Conservation (phyloP, 2,888 invertebrate species). For the Ophion costatus region DNA sequence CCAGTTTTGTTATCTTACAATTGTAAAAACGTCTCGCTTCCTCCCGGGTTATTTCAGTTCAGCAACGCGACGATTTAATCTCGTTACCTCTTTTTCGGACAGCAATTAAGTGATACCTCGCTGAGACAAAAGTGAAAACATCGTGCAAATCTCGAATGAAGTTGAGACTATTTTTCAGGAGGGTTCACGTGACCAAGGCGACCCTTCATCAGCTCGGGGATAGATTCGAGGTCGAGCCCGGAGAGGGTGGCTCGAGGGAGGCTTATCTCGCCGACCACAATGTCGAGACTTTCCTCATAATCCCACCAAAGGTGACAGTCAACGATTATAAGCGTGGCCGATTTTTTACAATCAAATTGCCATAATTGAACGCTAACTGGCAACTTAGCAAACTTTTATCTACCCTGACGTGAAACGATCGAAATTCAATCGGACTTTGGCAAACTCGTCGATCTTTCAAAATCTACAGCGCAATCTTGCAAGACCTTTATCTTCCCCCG, state of each 20-base stretch:
- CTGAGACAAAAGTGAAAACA: too few relatives aligned
- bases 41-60: too few relatives aligned
- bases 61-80: too few relatives aligned
- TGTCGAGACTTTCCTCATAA: constrained; percentile 93
- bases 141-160: too few relatives aligned
- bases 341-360: neutral
- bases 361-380: neutral
- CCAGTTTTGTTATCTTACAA: neutral
- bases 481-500: constrained; percentile 13
- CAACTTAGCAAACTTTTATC: too few relatives aligned
- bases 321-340: constrained; percentile 3
- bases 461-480: neutral
- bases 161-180: constrained; percentile 84
- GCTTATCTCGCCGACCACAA: constrained; percentile 94
- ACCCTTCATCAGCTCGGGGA: constrained; percentile 92
- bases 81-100: too few relatives aligned
- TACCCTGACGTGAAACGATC: too few relatives aligned
- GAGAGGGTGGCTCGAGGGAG: constrained; percentile 92
- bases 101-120: too few relatives aligned
- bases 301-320: constrained; percentile 89
- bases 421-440: too few relatives aligned
- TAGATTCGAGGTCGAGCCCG: constrained; percentile 93
- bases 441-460: neutral
- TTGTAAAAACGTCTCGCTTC: too few relatives aligned
- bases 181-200: constrained; percentile 94